Conservation (phyloP, 2,797 vertebrate species). For the Falco concolor region DNA sequence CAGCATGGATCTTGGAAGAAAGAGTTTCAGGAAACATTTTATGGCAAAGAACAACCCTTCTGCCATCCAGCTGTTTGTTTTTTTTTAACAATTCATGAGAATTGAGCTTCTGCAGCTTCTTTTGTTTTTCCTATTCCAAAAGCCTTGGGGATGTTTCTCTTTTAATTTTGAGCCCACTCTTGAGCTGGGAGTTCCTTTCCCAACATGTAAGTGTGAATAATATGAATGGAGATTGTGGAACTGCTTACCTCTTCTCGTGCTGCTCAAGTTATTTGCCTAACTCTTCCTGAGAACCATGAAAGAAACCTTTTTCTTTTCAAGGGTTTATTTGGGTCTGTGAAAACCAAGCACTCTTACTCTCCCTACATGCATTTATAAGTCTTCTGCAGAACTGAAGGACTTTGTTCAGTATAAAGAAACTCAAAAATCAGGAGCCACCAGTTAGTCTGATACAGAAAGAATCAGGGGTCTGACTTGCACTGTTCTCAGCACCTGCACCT, state of each 20-base stretch:
- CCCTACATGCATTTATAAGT: background rate
- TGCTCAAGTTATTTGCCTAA: background rate
- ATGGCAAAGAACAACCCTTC: background rate
- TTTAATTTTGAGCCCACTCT: constrained; percentile 32
- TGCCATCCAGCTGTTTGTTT: constrained; percentile 31
- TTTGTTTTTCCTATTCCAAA: constrained; percentile 11
- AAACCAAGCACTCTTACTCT: background rate
- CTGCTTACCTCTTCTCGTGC: background rate
- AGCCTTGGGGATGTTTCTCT: constrained; percentile 29
- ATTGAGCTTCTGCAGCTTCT: background rate
- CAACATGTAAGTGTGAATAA: background rate
- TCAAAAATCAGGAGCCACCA: background rate
- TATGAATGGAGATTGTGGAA: background rate
- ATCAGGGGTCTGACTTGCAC: background rate
- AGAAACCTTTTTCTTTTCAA: background rate
- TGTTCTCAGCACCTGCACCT: background rate
- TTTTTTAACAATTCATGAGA: constrained; percentile 16
- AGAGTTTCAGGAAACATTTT: constrained; percentile 1
- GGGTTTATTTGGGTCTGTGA: background rate
- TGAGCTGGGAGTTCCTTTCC: background rate
- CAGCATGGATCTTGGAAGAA: background rate
- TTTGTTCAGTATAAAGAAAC: background rate
- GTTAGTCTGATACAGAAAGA: background rate
- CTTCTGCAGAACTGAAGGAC: background rate
- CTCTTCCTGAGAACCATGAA: constrained; percentile 11